A percentile compares a stretch with the other conserved stretches of the same genome.
Evolutionary conservation across 2,113 vertebrate genomes (phyloP).

Genomic region (Lepus europaeus): DNA sequence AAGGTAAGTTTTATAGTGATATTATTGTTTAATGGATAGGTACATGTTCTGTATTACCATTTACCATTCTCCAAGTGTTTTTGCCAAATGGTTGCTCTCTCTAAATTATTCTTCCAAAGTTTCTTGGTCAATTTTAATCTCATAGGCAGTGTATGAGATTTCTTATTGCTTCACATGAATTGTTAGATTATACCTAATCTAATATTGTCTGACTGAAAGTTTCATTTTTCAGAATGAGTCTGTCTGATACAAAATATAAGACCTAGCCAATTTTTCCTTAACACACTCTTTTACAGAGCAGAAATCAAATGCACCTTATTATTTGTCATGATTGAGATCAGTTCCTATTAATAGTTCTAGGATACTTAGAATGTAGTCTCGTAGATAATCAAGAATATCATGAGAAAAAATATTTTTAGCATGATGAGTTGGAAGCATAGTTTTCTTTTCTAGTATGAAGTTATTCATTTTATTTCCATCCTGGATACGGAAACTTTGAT

Average conservation of each 20-base stretch:
- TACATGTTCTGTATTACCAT: not conserved
- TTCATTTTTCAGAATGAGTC: not conserved
- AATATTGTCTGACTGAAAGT: not conserved
- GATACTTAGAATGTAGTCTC: not conserved
- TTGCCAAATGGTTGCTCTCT: not conserved
- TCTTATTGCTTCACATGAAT: not conserved
- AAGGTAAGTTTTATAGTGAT: not conserved
- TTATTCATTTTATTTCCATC: constrained; percentile 16
- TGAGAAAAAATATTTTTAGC: not conserved
- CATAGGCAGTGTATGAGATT: not conserved
- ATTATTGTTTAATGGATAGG: not conserved
- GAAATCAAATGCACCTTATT: constrained; percentile 35
- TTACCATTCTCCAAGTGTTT: not conserved
- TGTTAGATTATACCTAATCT: not conserved
- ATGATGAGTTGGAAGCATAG: not conserved
- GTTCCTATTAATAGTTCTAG: not conserved
- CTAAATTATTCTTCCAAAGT: not conserved
- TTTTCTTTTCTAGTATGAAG: constrained; percentile 12
- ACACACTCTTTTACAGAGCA: not conserved
- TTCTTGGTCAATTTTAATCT: not conserved
- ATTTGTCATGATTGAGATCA: not conserved
- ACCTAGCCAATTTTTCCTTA: constrained; percentile 15
- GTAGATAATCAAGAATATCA: not conserved
- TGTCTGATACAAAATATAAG: not conserved
- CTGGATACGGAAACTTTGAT: constrained; percentile 12